phyloP scores from a whole-genome alignment of 2,113 vertebrate genomes.

The Lepidothrix coronata region DNA sequence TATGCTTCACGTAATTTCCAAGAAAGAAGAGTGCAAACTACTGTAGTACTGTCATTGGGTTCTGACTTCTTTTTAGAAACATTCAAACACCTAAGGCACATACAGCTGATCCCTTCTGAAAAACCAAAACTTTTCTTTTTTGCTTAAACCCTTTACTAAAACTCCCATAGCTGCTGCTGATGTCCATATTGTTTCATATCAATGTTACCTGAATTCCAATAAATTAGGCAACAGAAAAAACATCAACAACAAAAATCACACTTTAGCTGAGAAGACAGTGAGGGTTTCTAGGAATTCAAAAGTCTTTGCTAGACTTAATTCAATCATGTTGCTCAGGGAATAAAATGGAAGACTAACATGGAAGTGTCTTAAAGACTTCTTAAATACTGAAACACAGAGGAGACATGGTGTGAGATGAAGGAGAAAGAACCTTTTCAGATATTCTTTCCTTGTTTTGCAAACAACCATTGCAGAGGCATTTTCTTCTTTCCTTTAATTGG shows the following conservation, averaged over 20 bases:
- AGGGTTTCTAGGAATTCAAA: not conserved
- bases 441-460: not conserved
- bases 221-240: not conserved
- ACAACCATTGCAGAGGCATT: not conserved
- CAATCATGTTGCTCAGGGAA: not conserved
- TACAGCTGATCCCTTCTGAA: not conserved
- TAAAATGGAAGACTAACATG: not conserved
- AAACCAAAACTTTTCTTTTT: not conserved
- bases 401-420: not conserved
- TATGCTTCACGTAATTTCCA: not conserved
- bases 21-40: not conserved
- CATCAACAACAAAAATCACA: not conserved
- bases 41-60: not conserved
- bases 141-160: not conserved
- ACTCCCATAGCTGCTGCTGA: not conserved
- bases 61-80: not conserved
- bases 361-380: not conserved
- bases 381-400: not conserved
- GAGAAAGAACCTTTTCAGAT: not conserved
- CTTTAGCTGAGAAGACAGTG: not conserved
- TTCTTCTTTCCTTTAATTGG: not conserved
- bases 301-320: not conserved
- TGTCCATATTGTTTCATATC: not conserved
- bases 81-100: not conserved
- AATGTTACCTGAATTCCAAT: not conserved